phyloP scores from a whole-genome alignment of 2,797 vertebrate species.

The Onychomys arenicola region DNA sequence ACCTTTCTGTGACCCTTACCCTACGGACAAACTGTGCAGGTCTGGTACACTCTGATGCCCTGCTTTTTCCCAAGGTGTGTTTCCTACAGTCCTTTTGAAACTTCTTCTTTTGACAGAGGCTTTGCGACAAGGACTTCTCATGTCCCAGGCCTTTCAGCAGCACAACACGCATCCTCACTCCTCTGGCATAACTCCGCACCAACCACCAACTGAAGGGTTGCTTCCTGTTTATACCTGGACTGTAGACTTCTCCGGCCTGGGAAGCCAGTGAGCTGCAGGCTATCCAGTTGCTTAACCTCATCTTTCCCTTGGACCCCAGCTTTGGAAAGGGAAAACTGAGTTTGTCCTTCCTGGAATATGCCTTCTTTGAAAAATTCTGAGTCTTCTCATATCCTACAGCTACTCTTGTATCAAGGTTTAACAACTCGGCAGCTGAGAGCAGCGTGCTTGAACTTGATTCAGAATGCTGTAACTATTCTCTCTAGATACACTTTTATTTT shows the following conservation, averaged over 20 bases:
- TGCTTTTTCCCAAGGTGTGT: background rate
- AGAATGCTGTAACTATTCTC: background rate
- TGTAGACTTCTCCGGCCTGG: background rate
- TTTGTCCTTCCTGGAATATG: background rate
- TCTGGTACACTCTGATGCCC: background rate
- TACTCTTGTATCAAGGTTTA: background rate
- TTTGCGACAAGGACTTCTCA: background rate
- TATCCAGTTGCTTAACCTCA: background rate
- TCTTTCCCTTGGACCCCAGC: background rate
- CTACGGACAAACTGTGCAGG: background rate
- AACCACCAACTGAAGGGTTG: background rate
- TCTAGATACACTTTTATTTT: background rate
- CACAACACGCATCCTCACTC: fast-evolving
- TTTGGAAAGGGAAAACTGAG: background rate
- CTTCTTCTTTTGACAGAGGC: too few species aligned
- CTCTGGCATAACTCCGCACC: background rate
- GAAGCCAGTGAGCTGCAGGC: background rate
- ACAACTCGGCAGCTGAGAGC: background rate
- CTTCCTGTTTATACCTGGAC: background rate
- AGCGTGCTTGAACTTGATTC: background rate
- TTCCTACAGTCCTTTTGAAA: background rate
- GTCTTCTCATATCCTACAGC: background rate
- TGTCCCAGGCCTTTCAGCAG: background rate
- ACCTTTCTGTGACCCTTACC: background rate
- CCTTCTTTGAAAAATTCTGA: background rate